Conservation (phyloP, 2,113 vertebrate genomes). For the Aegypius monachus region DNA sequence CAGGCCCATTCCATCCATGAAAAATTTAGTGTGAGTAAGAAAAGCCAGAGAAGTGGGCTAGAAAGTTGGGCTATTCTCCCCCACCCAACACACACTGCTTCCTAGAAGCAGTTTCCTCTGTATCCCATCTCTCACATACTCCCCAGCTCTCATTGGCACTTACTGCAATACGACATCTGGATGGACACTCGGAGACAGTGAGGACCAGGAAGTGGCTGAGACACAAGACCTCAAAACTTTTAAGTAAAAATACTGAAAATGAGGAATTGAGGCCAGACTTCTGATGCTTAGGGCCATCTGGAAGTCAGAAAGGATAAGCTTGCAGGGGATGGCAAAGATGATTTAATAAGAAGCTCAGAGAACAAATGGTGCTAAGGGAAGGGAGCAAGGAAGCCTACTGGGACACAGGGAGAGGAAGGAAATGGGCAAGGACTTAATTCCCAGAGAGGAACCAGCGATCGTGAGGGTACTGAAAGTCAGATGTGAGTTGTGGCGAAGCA, state of each 20-base stretch:
- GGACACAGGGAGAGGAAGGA: not conserved
- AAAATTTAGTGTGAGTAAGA: not conserved
- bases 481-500: not conserved
- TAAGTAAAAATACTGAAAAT: not conserved
- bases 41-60: not conserved
- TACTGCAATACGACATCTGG: not conserved
- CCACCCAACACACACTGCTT: not conserved
- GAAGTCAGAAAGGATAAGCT: not conserved
- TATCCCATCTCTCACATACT: not conserved
- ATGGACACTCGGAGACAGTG: not conserved
- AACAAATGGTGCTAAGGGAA: not conserved
- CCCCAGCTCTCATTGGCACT: not conserved
- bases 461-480: not conserved
- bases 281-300: not conserved
- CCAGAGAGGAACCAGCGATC: not conserved
- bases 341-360: not conserved
- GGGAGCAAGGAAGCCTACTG: not conserved
- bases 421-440: not conserved
- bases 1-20: not conserved
- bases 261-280: not conserved
- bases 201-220: not conserved
- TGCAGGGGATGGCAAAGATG: not conserved
- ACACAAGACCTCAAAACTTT: not conserved
- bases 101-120: not conserved
- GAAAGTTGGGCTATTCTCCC: not conserved